These are phyloP conservation scores for Sminthurides aquaticus DNA, from an alignment of 2,888 invertebrate species.

Conservation along the genomic window DNA sequence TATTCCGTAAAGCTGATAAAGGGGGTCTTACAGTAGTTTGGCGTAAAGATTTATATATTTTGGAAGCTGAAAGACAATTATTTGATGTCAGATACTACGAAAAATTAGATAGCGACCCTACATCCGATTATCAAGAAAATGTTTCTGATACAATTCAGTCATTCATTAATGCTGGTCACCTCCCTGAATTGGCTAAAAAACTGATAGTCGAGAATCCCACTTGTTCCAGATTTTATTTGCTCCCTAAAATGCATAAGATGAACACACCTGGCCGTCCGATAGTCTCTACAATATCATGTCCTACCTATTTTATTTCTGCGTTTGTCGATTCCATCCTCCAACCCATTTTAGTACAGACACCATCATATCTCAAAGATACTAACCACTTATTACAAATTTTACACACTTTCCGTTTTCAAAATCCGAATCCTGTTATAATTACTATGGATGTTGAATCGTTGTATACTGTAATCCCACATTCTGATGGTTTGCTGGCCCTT, in stretches of 20 bases:
- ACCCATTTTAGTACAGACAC: background rate
- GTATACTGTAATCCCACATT: background rate
- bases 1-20: too few relatives aligned
- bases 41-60: background rate
- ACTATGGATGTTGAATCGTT: background rate
- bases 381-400: background rate
- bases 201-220: background rate
- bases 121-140: background rate
- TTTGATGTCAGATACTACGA: background rate
- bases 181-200: background rate
- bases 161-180: background rate
- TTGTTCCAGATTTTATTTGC: background rate
- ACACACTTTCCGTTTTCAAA: background rate
- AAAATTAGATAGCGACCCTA: background rate
- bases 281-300: background rate
- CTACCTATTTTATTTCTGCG: background rate
- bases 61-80: background rate
- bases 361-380: constrained; percentile 1
- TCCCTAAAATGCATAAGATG: constrained; percentile 3
- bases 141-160: background rate
- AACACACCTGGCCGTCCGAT: background rate
- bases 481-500: background rate
- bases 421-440: background rate
- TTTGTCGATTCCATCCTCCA: background rate
- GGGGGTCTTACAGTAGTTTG: background rate